Evolutionary conservation across 2,113 vertebrate genomes (phyloP).

Genomic region (Fulmarus glacialis): DNA sequence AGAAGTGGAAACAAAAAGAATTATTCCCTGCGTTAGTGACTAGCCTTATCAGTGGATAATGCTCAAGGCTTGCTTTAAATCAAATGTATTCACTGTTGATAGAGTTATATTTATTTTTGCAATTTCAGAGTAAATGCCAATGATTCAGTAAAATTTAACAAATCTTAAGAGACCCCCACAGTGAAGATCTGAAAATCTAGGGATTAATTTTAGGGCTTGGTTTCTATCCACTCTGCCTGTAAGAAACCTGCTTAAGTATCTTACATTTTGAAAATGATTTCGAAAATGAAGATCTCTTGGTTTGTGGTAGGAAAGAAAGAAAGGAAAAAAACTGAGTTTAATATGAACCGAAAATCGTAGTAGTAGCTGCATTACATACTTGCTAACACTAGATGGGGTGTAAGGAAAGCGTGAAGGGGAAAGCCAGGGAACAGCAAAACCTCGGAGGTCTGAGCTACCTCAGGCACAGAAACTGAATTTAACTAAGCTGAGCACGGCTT

Average conservation of each 20-base stretch:
- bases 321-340: not conserved
- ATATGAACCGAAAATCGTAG: rapidly evolving
- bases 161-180: not conserved
- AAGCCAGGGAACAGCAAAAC: not conserved
- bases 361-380: not conserved
- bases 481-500: not conserved
- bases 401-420: constrained; percentile 28
- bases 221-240: not conserved
- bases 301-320: not conserved
- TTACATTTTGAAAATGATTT: not conserved
- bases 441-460: not conserved
- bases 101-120: not conserved
- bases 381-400: constrained; percentile 48
- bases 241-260: not conserved
- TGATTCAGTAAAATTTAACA: not conserved
- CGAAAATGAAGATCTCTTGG: not conserved
- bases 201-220: not conserved
- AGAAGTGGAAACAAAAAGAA: not conserved
- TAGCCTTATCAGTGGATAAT: not conserved
- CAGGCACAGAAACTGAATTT: not conserved
- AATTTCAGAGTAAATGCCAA: not conserved
- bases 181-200: not conserved
- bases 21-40: not conserved
- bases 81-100: not conserved
- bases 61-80: not conserved